Evolutionary conservation across 2,888 invertebrate species (phyloP).

Genomic region (Dryadula phaetusa): DNA sequence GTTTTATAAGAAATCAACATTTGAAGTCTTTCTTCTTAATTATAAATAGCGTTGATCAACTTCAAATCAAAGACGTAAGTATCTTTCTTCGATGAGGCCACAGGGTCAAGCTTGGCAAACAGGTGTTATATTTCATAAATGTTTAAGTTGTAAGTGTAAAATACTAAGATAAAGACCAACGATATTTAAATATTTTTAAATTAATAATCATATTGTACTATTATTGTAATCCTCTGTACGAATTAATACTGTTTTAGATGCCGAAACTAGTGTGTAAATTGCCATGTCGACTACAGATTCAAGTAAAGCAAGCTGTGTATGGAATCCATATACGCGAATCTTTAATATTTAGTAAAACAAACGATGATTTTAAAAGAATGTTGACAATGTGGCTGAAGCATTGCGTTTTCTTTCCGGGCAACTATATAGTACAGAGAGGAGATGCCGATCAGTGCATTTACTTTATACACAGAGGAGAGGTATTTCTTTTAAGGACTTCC

Average conservation of each 20-base stretch:
- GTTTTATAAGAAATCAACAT: no score
- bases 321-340: conserved; percentile 78
- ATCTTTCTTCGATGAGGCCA: no score
- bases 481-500: conserved; percentile 45
- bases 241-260: conserved; percentile 66
- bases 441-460: conserved; percentile 83
- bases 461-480: conserved; percentile 83
- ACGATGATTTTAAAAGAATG: conserved; percentile 79
- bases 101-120: no score
- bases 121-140: no score
- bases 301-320: conserved; percentile 80
- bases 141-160: no score
- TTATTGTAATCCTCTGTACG: no score
- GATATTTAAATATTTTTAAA: no score
- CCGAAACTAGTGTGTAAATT: conserved; percentile 68
- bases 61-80: no score
- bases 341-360: conserved; percentile 77
- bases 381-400: conserved; percentile 77
- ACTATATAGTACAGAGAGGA: conserved; percentile 83
- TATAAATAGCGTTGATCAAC: no score
- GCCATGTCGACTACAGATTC: conserved; percentile 74
- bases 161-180: no score
- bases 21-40: no score
- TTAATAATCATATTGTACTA: no score
- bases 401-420: conserved; percentile 81